Evolutionary conservation across 1,140 invertebrate genomes (phyloP).

Genomic region (Caenorhabditis latens): DNA sequence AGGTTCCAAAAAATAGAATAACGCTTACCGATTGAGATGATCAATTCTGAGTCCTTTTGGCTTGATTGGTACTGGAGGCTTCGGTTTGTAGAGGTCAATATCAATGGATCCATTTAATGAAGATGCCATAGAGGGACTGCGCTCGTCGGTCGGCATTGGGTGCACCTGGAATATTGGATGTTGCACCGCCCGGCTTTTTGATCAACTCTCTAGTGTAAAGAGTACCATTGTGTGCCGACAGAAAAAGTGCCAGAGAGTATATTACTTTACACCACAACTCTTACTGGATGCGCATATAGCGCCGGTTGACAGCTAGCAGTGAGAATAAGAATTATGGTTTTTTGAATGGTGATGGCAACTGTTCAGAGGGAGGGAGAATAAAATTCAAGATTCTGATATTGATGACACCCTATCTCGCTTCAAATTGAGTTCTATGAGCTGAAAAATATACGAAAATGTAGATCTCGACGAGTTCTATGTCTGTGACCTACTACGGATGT

Average conservation of each 20-base stretch:
- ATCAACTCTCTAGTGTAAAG: not conserved
- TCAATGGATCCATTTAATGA: slow-evolving; percentile 38
- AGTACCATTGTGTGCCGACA: not conserved
- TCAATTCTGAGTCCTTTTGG: slow-evolving; percentile 53
- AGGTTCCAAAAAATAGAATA: not conserved
- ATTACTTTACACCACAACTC: not conserved
- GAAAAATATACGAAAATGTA: no score
- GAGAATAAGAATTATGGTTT: slow-evolving; percentile 8
- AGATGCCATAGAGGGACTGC: slow-evolving; percentile 11
- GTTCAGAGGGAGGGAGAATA: no score
- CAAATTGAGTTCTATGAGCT: no score
- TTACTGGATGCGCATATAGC: no score
- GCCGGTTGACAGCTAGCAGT: not conserved
- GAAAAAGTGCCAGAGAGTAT: not conserved
- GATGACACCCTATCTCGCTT: no score
- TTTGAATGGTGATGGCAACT: no score
- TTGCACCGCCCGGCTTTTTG: not conserved
- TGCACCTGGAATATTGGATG: slow-evolving; percentile 9
- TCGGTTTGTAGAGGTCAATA: slow-evolving; percentile 32
- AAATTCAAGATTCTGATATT: no score
- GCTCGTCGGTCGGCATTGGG: slow-evolving; percentile 57
- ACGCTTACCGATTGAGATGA: slow-evolving; percentile 35
- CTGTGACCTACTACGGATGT: no score
- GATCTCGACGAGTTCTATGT: no score
- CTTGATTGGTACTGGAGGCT: slow-evolving; percentile 57